Percentiles rank a stretch among this genome's conserved stretches.
These are phyloP conservation scores for Microcebus lehilahytsara DNA, from an alignment of 2,113 vertebrate species.

Conservation along the genomic window DNA sequence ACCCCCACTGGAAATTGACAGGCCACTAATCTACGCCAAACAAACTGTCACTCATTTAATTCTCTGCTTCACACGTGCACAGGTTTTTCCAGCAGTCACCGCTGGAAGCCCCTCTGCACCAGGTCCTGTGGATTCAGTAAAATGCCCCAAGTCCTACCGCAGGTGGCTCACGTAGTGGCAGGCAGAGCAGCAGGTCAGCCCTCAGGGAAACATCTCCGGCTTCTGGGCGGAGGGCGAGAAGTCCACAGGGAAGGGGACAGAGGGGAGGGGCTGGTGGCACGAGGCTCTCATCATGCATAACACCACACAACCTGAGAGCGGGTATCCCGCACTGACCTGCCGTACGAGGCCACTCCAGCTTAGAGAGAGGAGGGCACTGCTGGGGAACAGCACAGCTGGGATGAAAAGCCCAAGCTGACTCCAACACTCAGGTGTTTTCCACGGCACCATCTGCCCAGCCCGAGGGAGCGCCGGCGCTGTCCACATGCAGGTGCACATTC, in stretches of 20 bases:
- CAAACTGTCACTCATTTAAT: background rate
- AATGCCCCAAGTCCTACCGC: no score
- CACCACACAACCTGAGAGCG: background rate
- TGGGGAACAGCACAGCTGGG: background rate
- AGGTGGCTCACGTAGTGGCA: background rate
- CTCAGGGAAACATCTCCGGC: background rate
- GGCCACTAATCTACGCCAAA: background rate
- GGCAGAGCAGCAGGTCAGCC: background rate
- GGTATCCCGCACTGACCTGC: rapidly evolving
- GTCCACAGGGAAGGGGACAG: rapidly evolving
- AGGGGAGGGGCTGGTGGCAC: background rate
- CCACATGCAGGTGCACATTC: rapidly evolving
- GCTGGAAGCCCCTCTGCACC: background rate
- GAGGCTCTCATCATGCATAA: rapidly evolving
- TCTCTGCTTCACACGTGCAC: background rate
- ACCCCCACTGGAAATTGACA: background rate
- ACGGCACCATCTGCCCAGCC: background rate
- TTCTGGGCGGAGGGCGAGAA: rapidly evolving
- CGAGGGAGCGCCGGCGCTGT: rapidly evolving
- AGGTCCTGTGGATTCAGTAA: rapidly evolving
- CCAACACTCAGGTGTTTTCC: background rate
- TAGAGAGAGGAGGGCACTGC: background rate
- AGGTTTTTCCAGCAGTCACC: background rate
- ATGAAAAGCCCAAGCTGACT: background rate
- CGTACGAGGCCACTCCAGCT: background rate